phyloP scores from a whole-genome alignment of 2,888 invertebrate species.

The Nymphalis polychloros region DNA sequence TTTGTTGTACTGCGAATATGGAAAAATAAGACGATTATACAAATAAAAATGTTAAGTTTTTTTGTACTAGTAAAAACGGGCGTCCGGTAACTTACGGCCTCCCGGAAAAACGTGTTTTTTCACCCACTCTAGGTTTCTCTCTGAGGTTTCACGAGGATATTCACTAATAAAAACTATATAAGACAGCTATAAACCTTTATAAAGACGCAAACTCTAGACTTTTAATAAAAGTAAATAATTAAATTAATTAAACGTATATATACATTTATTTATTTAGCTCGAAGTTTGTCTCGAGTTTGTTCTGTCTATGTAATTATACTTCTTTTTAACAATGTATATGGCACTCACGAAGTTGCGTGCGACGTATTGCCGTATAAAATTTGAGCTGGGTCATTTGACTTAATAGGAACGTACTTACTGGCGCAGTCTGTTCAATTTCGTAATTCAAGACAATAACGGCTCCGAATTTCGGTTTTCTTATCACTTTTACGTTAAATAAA shows the following conservation, averaged over 20 bases:
- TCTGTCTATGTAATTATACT: not conserved
- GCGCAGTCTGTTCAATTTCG: slow-evolving; percentile 44
- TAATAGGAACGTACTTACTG: slow-evolving; percentile 50
- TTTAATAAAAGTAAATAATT: too few relatives aligned
- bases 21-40: not conserved
- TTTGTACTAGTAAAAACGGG: not conserved
- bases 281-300: slow-evolving; percentile 6
- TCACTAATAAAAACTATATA: too few relatives aligned
- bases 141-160: too few relatives aligned
- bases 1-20: not conserved
- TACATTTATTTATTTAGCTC: slow-evolving; percentile 4
- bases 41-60: not conserved
- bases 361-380: slow-evolving; percentile 62
- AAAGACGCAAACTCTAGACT: not conserved
- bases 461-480: slow-evolving; percentile 25
- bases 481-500: slow-evolving; percentile 38
- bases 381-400: slow-evolving; percentile 61
- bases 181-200: not conserved
- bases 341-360: slow-evolving; percentile 33
- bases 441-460: slow-evolving; percentile 47
- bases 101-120: not conserved
- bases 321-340: slow-evolving; percentile 18
- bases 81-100: slow-evolving; percentile 9
- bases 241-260: slow-evolving; percentile 1
- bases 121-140: not conserved